These are phyloP conservation scores for Frieseomelitta varia DNA, from an alignment of 1,140 invertebrate genomes.

Conservation along the genomic window DNA sequence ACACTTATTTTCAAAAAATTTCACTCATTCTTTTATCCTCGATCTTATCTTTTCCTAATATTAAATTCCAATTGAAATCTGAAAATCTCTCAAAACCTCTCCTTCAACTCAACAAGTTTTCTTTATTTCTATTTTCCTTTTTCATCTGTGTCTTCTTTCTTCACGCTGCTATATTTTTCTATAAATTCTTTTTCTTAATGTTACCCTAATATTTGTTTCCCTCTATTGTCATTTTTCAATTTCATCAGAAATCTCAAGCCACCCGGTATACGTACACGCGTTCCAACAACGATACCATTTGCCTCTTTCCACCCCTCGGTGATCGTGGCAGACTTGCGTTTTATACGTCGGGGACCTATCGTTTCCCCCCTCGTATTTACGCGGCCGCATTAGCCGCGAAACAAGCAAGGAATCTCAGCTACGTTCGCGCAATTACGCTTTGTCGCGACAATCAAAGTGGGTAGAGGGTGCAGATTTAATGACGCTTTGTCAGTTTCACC, in stretches of 20 bases:
- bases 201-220: no score
- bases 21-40: no score
- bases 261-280: not conserved
- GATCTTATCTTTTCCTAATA: no score
- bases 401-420: constrained; percentile 38
- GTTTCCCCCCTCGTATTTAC: constrained; percentile 50
- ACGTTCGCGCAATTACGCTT: constrained; percentile 26
- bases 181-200: no score
- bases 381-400: constrained; percentile 44
- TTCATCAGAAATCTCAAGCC: no score
- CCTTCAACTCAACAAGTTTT: no score
- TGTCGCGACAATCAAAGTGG: not conserved
- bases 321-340: constrained; percentile 1
- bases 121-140: no score
- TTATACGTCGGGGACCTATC: constrained; percentile 1
- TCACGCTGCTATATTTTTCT: no score
- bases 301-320: not conserved
- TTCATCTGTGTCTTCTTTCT: no score
- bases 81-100: no score
- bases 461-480: constrained; percentile 15
- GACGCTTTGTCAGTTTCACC: constrained; percentile 30
- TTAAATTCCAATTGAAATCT: no score
- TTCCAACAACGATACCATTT: not conserved
- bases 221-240: not conserved
- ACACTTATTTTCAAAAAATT: no score